These are phyloP conservation scores for Molossus alvarezi DNA, from an alignment of 2,797 vertebrate genomes.

Conservation along the genomic window DNA sequence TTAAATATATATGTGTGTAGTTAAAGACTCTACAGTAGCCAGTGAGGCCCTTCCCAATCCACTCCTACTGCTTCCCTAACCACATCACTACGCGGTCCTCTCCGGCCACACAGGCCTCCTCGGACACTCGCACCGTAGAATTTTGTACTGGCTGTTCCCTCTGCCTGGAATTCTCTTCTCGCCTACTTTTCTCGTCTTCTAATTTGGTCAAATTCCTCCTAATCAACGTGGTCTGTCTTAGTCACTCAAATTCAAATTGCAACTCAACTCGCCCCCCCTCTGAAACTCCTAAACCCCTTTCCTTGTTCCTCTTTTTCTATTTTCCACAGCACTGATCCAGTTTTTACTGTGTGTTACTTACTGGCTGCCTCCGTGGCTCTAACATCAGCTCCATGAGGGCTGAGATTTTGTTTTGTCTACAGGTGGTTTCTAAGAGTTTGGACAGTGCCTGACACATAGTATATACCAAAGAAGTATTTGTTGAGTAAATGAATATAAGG, in stretches of 20 bases:
- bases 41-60: not conserved
- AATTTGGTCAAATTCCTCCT: constrained; percentile 7
- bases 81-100: too few species aligned
- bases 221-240: not conserved
- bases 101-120: not conserved
- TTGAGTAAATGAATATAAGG: not conserved
- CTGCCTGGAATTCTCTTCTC: not conserved
- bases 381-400: not conserved
- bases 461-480: not conserved
- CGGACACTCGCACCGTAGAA: too few species aligned
- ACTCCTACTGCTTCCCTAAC: not conserved
- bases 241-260: constrained; percentile 5
- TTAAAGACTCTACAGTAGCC: not conserved
- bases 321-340: not conserved
- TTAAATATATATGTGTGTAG: not conserved
- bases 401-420: not conserved
- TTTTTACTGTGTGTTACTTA: not conserved
- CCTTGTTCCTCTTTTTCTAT: not conserved
- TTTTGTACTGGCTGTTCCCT: not conserved
- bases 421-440: not conserved
- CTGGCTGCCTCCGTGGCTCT: not conserved
- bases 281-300: not conserved
- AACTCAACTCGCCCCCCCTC: not conserved
- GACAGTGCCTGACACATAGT: not conserved
- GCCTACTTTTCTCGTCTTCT: not conserved